Conservation (phyloP, 2,113 vertebrate species). For the Hydrochoerus hydrochaeris region DNA sequence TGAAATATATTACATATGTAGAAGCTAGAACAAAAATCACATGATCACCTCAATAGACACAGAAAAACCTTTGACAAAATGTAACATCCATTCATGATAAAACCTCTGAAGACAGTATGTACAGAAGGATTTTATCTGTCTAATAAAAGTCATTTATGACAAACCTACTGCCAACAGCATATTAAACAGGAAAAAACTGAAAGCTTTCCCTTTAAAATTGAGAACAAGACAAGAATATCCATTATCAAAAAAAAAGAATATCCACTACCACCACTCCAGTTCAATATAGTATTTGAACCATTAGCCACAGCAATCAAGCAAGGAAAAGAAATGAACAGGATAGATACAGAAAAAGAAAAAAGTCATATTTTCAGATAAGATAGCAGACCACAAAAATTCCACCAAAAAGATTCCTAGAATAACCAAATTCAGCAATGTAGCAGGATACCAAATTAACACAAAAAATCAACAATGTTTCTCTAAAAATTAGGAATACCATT, state of each 20-base stretch:
- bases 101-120: not conserved
- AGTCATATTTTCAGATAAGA: not conserved
- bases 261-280: not conserved
- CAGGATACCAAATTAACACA: not conserved
- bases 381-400: not conserved
- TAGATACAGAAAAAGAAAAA: not conserved
- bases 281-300: not conserved
- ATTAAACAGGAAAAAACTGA: not conserved
- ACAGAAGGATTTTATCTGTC: not conserved
- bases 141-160: not conserved
- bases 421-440: not conserved
- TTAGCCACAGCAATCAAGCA: not conserved
- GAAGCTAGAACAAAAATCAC: not conserved
- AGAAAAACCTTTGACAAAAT: not conserved
- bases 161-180: not conserved
- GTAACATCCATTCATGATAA: not conserved
- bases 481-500: not conserved
- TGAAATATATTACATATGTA: not conserved
- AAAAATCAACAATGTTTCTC: not conserved
- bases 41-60: not conserved
- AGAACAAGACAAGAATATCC: not conserved
- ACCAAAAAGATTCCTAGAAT: not conserved
- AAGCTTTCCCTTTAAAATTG: not conserved
- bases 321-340: not conserved
- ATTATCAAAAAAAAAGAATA: too few species aligned